phyloP scores from a whole-genome alignment of 2,888 invertebrate genomes.

The Drosophila glabriapex region DNA sequence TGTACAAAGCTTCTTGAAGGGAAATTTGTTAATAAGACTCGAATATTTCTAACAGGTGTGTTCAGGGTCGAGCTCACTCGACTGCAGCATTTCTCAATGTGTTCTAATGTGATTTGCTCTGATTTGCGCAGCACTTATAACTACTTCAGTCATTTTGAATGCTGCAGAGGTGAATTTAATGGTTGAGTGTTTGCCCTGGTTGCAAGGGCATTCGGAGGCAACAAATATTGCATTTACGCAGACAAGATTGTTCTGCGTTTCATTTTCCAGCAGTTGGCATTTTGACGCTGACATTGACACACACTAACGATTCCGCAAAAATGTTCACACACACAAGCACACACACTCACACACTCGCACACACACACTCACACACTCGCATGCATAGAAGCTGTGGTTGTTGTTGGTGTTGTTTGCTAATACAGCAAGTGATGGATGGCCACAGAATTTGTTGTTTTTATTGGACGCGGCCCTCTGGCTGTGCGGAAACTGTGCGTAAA shows the following conservation, averaged over 20 bases:
- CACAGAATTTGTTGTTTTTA: slow-evolving; percentile 35
- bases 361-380: background rate
- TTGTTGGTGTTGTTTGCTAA: slow-evolving; percentile 16
- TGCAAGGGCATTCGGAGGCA: slow-evolving; percentile 26
- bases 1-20: background rate
- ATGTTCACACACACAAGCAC: background rate
- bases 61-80: background rate
- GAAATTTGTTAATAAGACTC: background rate
- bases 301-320: slow-evolving; percentile 34
- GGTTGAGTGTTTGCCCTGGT: slow-evolving; percentile 1
- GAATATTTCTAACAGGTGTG: background rate
- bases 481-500: slow-evolving; percentile 60
- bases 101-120: background rate
- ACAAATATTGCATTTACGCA: slow-evolving; percentile 61
- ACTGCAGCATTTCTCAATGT: background rate
- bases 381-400: slow-evolving; percentile 2
- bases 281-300: slow-evolving; percentile 59
- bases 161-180: background rate
- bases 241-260: slow-evolving; percentile 52
- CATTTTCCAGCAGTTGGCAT: slow-evolving; percentile 53
- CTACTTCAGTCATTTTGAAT: background rate
- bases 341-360: background rate
- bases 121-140: background rate
- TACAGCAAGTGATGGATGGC: slow-evolving; percentile 56
- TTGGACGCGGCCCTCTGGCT: slow-evolving; percentile 5